Base-by-base conservation (phyloP, 2,113 vertebrate genomes). In the Rhinogobius similis region DNA sequence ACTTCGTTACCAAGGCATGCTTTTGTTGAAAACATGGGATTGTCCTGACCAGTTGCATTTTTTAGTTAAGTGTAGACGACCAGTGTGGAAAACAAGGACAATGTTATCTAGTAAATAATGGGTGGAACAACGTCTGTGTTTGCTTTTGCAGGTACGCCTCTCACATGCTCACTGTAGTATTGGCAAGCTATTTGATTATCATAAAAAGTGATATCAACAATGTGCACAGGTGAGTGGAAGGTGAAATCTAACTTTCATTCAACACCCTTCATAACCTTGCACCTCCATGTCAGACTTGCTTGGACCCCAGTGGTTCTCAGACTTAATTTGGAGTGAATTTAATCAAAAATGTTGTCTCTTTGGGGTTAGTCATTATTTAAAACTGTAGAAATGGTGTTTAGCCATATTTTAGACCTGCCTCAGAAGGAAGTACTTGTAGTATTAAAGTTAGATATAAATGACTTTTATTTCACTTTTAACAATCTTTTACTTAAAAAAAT, bases 101-200 rank as follows among this genome's bases (percentile, higher is more conserved):
- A 61, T 61, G 29, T 61, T 61, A 38, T 61, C 29, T 36, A 21
- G 18, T n/a, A 38, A 36, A 29, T 36, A 38, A n/a, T 18, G 32
- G 36, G 62, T 62, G 32, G 59, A 21, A 12, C 27, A 36, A n/a
- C 44, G 44, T 43, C 24, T 63, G 16, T 61, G 55, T 73, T 27
- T 27, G 65, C 46, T 29, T 52, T 10, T 79, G 14, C 83, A 94
- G 93, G 92, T 94, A 92, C 73, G 87, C 93, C 0, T 65, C 61
- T 32, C 93, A 93, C 50, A 86, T 94, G 71, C 81, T 93, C 52
- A 41, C 72, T 20, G 70, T 92, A 77, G 88, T 92, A 66, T 39
- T 86, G 14, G 67, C 53, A 20, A 92, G 79, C 75, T 94, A 94
- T 68, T 12, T 87, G 38, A 88, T 94, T 53, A 86, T 92, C 52